Base-by-base conservation (phyloP, 1,140 invertebrate genomes). In the Hylyphantes graminicola region DNA sequence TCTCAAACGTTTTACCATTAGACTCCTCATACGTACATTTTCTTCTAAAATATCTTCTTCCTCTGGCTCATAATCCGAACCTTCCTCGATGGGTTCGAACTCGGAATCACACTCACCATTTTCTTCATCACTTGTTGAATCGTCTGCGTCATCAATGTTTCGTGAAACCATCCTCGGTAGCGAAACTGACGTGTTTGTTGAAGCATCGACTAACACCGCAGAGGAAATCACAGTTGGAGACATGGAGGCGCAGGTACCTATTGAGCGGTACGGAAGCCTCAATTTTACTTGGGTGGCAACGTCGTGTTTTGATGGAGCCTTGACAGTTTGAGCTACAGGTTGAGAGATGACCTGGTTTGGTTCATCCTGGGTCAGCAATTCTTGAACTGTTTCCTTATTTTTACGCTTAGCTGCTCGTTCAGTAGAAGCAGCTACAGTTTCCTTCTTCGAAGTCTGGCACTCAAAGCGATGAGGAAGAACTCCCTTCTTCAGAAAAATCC, bases 21-120 rank as follows among this genome's bases (percentile, higher is more conserved):
- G 51, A n/a, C 10, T 15, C 7, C 48, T 1, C 50, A 72, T 50
- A 5, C 11, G 8, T 53, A 2, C 8, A 50, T 72, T 72, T 72
- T 72, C 68, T 72, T 72, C 17, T 17, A 3, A 17, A 2, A 61
- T 2, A 51, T 50, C 68, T 50, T 50, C 68, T 50, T 72, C 68
- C 11, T 50, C 50, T 11, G 48, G 68, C 12, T 72, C 68, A 72
- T 72, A 72, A 17, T 72, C 68, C 12, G 68, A 72, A 13, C 50
- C 68, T 50, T 21, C 15, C 11, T 51, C 17, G 0, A 15, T 51
- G 48, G 4, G 51, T 50, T 11, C 12, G 10, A 13, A 72, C 13
- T 72, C 68, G 51, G 12, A 50, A 72, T 12, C 57, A 17, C 1
- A 15, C 1, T 61, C 57, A 15, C 6, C 57, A 12, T 61, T 17